A percentile compares a stretch with the other conserved stretches of the same genome.
Evolutionary conservation across 1,140 invertebrate species (phyloP).

Genomic region (Lepidostoma basale): DNA sequence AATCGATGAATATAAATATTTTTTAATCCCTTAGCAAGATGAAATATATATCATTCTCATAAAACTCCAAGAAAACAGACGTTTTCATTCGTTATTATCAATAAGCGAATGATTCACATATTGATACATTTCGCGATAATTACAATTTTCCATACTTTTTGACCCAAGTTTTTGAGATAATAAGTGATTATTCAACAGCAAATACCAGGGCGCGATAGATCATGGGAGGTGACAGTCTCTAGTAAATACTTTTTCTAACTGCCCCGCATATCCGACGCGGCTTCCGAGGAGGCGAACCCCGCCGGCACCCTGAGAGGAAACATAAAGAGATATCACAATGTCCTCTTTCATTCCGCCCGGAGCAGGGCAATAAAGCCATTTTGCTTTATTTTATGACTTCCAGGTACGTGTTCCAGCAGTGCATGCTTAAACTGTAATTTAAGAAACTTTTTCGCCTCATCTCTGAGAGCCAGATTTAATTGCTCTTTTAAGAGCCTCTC

Average conservation of each 20-base stretch:
- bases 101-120: no score
- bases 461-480: not conserved
- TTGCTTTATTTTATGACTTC: constrained; percentile 44
- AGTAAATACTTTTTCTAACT: constrained; percentile 45
- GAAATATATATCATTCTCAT: no score
- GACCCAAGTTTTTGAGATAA: no score
- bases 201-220: constrained; percentile 41
- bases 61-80: no score
- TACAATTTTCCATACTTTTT: no score
- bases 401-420: constrained; percentile 27
- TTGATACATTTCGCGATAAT: no score
- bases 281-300: not conserved
- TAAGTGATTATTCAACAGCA: constrained; percentile 40
- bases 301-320: constrained; percentile 20
- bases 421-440: constrained; percentile 32
- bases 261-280: constrained; percentile 18
- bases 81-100: no score
- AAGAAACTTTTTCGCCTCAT: not conserved
- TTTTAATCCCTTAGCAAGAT: no score
- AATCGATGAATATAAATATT: no score
- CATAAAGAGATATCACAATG: constrained; percentile 17
- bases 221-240: constrained; percentile 40
- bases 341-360: constrained; percentile 28
- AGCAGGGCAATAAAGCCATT: constrained; percentile 42
- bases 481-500: no score